Conservation (phyloP, 2,113 vertebrate species). For the Azemiops feae region DNA sequence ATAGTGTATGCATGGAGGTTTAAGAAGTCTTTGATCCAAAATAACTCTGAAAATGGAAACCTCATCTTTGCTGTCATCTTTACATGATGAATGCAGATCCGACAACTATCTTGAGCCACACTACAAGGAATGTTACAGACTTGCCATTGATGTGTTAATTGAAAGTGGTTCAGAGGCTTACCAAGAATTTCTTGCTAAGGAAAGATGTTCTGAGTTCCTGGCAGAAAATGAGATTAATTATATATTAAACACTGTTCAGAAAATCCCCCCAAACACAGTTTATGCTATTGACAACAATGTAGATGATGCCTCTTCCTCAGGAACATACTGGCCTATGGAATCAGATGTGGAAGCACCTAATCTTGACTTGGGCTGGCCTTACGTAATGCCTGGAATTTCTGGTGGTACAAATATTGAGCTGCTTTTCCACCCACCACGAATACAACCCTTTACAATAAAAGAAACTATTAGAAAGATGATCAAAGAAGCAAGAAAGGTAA, state of each 20-base stretch:
- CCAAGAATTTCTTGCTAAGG: constrained; percentile 82
- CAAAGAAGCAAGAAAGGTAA: constrained; percentile 93
- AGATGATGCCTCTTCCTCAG: constrained; percentile 84
- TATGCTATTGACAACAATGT: constrained; percentile 67
- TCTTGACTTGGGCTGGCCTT: constrained; percentile 94
- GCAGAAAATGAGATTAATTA: constrained; percentile 87
- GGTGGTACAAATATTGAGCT: constrained; percentile 86
- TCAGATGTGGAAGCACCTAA: constrained; percentile 91
- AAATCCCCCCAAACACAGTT: constrained; percentile 56
- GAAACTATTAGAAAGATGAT: constrained; percentile 90
- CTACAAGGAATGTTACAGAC: constrained; percentile 91
- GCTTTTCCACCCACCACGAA: constrained; percentile 89
- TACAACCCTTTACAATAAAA: constrained; percentile 90
- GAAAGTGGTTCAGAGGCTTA: constrained; percentile 80
- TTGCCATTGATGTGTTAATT: constrained; percentile 88
- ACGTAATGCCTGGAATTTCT: constrained; percentile 74
- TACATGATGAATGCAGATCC: constrained; percentile 81
- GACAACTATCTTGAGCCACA: constrained; percentile 90
- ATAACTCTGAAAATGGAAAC: constrained; percentile 77
- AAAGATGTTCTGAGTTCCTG: constrained; percentile 83
- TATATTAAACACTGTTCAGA: constrained; percentile 79
- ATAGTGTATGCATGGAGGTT: constrained; percentile 55
- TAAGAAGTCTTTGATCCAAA: constrained; percentile 49
- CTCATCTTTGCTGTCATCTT: constrained; percentile 84
- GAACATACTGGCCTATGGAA: constrained; percentile 93